Conservation (phyloP, 2,888 invertebrate species). For the Pecten maximus region DNA sequence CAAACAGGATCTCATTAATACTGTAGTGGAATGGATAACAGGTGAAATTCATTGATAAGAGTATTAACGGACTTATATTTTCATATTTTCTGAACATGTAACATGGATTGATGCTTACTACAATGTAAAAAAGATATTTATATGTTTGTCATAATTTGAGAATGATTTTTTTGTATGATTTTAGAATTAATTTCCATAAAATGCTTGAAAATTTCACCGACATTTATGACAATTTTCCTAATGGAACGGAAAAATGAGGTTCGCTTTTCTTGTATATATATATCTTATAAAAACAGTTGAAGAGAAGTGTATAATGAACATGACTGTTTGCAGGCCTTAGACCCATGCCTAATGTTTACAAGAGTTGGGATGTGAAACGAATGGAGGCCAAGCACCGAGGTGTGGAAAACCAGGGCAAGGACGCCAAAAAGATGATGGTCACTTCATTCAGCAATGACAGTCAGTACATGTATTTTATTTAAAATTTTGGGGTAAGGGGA, state of each 20-base stretch:
- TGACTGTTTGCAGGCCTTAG: constrained; percentile 69
- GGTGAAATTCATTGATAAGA: too few species aligned
- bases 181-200: not conserved
- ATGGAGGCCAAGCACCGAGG: constrained; percentile 67
- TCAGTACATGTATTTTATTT: too few species aligned
- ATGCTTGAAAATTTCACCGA: too few species aligned
- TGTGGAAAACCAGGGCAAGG: constrained; percentile 65
- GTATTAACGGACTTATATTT: too few species aligned
- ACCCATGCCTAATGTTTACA: constrained; percentile 75
- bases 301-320: not conserved
- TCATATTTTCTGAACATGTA: too few species aligned
- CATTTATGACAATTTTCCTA: too few species aligned
- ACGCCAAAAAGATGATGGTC: constrained; percentile 74
- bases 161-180: too few species aligned
- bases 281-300: not conserved
- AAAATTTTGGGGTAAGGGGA: too few species aligned
- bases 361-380: constrained; percentile 74
- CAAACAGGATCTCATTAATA: constrained; percentile 77
- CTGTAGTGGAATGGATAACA: constrained; percentile 78
- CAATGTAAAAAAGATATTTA: too few species aligned
- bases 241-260: not conserved
- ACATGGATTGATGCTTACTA: too few species aligned
- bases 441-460: constrained; percentile 74
- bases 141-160: too few species aligned
- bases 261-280: not conserved